Percentiles rank a stretch among this genome's conserved stretches.
Evolutionary conservation across 1,140 invertebrate genomes (phyloP).

Genomic region (Drosophila pandora): DNA sequence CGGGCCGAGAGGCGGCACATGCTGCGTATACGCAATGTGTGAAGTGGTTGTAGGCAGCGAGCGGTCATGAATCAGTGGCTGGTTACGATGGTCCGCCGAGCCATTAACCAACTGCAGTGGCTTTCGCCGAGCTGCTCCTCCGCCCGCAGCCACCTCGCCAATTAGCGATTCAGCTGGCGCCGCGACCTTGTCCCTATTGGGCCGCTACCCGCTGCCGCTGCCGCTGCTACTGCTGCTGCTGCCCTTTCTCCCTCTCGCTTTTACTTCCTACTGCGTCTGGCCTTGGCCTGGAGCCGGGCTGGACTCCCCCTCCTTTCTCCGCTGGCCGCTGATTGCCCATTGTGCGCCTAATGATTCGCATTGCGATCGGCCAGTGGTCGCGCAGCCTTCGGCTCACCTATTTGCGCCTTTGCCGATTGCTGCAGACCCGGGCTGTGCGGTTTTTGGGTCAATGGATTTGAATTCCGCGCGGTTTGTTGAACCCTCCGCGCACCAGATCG

Average conservation of each 20-base stretch:
- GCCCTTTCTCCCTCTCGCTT: slow-evolving; percentile 9
- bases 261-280: slow-evolving; percentile 72
- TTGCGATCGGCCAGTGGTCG: slow-evolving; percentile 16
- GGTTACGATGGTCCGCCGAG: background rate
- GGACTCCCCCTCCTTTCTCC: slow-evolving; percentile 2
- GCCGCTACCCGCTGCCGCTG: background rate
- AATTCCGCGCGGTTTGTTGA: slow-evolving; percentile 75
- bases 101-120: background rate
- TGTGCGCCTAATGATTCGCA: slow-evolving; percentile 76
- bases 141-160: background rate
- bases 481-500: slow-evolving; percentile 47
- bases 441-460: slow-evolving; percentile 78
- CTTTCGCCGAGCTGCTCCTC: background rate
- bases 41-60: background rate
- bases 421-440: slow-evolving; percentile 37
- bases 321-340: slow-evolving; percentile 58
- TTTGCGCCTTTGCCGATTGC: slow-evolving; percentile 32
- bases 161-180: slow-evolving; percentile 9
- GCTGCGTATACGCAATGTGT: slow-evolving; percentile 74
- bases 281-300: slow-evolving; percentile 56
- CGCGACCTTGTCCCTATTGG: slow-evolving; percentile 36
- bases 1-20: slow-evolving; percentile 50
- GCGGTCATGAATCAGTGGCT: background rate
- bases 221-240: too few relatives aligned
- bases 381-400: background rate